Base-by-base conservation (phyloP, 2,888 invertebrate genomes). In the Diogma glabrata region DNA sequence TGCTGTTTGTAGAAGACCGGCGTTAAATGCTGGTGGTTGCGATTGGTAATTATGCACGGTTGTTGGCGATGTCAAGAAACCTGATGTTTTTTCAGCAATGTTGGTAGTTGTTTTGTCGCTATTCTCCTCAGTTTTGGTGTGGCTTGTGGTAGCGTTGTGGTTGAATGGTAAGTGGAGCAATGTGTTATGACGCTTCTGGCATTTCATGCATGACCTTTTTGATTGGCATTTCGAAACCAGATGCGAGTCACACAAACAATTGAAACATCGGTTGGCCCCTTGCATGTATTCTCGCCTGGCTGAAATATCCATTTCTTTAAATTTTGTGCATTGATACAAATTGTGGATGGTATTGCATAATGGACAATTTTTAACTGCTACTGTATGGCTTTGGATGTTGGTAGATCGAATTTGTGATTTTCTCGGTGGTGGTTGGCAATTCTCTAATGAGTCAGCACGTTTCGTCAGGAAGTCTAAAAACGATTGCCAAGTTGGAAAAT, bases 211-310 rank as follows among this genome's bases (percentile, higher is more conserved):
- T 36, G 36, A 36, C 36, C 9, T 3, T 28, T 28, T 28, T 28
- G 28, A 28, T 28, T 28, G 28, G 28, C 28, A 28, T 28, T n/a
- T 28, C 28, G 28, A 28, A n/a, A 28, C 28, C 28, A 36, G 16
- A 36, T n/a, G 36, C 4, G 36, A 36, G n/a, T 36, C 36, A 36
- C 36, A 36, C 36, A 36, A 36, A 36, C 36, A 36, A 36, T n/a
- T 36, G n/a, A 36, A 36, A 3, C 28, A 28, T 28, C 28, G 28
- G 28, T 28, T 28, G 4, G 28, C 28, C 4, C 3, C n/a, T 3
- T 28, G 28, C 28, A 28, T 28, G 28, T 12, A 36, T 16, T 7
- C 36, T 10, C 9, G 36, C 16, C 36, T 36, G 36, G 36, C n/a
- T 36, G 9, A 14, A 14, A 12, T 36, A 7, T 36, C 36, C 28